Conservation (phyloP, 1,140 invertebrate genomes). For the Drosophila ananassae region DNA sequence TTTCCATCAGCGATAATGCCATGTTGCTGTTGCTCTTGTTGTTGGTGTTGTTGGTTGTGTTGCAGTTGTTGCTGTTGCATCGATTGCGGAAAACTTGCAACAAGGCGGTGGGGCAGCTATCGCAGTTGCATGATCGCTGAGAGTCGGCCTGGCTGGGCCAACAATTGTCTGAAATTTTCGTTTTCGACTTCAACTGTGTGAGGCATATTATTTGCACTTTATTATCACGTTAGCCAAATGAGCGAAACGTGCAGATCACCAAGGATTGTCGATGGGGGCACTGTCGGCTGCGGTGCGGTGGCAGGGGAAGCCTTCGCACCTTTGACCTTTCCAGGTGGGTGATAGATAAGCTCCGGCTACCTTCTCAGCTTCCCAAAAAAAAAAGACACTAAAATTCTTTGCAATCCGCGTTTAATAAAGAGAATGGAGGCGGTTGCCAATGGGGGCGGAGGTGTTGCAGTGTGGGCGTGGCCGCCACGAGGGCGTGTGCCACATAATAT, state of each 20-base stretch:
- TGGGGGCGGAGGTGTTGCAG: constrained; percentile 28
- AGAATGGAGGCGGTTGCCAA: constrained; percentile 22
- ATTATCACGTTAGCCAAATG: constrained; percentile 84
- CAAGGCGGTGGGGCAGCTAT: constrained; percentile 42
- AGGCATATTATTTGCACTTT: constrained; percentile 84
- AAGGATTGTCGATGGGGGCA: constrained; percentile 10
- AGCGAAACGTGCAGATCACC: constrained; percentile 76
- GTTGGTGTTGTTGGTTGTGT: constrained; percentile 3
- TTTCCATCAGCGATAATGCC: constrained; percentile 83
- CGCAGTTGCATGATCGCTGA: constrained; percentile 47
- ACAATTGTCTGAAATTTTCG: constrained; percentile 68
- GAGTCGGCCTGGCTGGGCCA: constrained; percentile 31
- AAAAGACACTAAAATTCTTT: constrained; percentile 18
- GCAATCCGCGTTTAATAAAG: constrained; percentile 25
- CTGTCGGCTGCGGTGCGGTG: not conserved
- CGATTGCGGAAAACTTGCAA: constrained; percentile 77
- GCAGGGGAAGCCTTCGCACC: constrained; percentile 37
- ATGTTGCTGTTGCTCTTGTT: constrained; percentile 50
- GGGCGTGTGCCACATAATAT: constrained; percentile 46
- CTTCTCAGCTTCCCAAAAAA: constrained; percentile 8
- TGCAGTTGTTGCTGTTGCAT: constrained; percentile 56
- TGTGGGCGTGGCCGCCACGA: constrained; percentile 35
- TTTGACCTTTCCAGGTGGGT: constrained; percentile 72
- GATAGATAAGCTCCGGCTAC: constrained; percentile 47
- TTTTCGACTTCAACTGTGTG: constrained; percentile 61